Base-by-base conservation (phyloP, 2,888 invertebrate species). In the Limnephilus auricula region DNA sequence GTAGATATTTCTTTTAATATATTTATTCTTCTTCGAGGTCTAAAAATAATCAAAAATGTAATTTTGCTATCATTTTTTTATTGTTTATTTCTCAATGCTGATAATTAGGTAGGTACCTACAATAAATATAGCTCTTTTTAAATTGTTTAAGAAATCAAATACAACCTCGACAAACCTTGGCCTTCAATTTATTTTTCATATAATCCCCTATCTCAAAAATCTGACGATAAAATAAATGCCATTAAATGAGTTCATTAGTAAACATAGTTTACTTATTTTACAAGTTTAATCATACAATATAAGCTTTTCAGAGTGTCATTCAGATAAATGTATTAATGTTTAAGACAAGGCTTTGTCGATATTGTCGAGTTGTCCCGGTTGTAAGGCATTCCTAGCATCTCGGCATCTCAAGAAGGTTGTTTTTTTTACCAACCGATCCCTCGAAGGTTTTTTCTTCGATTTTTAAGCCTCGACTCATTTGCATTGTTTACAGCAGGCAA, bases 361-460 rank as follows among this genome's bases (percentile, higher is more conserved):
- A 65, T 65, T 65, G 65, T 65, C 65, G 65, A 65, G 65, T 65
- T 65, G 65, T 25, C 65, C n/a, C 65, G 65, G 25, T 88, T 88
- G 34, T 79, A 2, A 30, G 15, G 79, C 79, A 32, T 88, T 78
- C 78, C 88, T 88, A 79, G 79, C 88, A 78, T 31, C 88, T 34
- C 79, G 88, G 78, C 79, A 88, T 88, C 79, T 88, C 88, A 78
- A 88, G 88, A 31, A 88, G 79, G 31, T 79, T 79, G 78, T 78
- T 79, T 79, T 79, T n/a, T 31, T 79, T 25, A 45, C 79, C 12
- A 79, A 34, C 32, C 88, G 80, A 80, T 31, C 32, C 32, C 31
- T 80, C 80, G 32, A 25, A 80, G 31, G 18, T 80, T 89, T 89
- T 89, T 79, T 88, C 32, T 88, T 88, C 50, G 18, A 79, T 79